Percentiles rank a stretch among this genome's conserved stretches.
phyloP scores from a whole-genome alignment of 2,797 vertebrate genomes.

The Acridotheres tristis region DNA sequence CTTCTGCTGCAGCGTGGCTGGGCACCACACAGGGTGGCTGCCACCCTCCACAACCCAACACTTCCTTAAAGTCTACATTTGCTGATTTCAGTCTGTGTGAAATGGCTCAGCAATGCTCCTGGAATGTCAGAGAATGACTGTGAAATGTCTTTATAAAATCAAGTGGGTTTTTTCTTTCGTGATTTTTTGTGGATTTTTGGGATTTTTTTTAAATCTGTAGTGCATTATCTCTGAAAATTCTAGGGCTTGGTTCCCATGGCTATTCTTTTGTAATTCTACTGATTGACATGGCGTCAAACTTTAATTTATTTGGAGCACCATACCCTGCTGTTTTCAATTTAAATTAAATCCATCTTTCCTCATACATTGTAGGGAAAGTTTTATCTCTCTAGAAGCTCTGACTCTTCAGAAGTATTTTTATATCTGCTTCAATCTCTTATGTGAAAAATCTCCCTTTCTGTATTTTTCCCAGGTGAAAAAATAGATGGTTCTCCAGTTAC shows the following conservation, averaged over 20 bases:
- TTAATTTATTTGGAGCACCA: neutral
- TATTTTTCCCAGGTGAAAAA: slow-evolving; percentile 73
- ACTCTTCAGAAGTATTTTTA: neutral
- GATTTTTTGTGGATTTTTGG: neutral
- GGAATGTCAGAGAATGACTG: neutral
- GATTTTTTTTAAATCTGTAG: neutral
- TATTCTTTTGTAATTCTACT: neutral
- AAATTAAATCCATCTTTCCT: slow-evolving; percentile 14
- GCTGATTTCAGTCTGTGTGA: neutral
- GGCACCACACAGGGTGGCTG: neutral
- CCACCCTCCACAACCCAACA: neutral
- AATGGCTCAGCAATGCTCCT: neutral
- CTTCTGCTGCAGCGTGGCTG: neutral
- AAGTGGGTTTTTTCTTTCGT: neutral
- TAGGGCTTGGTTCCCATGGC: neutral
- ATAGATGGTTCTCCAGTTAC: slow-evolving; percentile 59
- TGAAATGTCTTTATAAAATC: neutral
- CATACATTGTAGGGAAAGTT: neutral
- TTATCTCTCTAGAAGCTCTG: neutral
- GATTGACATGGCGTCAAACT: neutral
- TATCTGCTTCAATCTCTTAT: neutral
- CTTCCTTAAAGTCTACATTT: neutral
- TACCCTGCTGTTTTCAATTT: neutral
- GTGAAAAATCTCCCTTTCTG: neutral
- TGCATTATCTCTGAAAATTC: neutral